Evolutionary conservation across 2,888 invertebrate genomes (phyloP).

Genomic region (Teleiodes luculella): DNA sequence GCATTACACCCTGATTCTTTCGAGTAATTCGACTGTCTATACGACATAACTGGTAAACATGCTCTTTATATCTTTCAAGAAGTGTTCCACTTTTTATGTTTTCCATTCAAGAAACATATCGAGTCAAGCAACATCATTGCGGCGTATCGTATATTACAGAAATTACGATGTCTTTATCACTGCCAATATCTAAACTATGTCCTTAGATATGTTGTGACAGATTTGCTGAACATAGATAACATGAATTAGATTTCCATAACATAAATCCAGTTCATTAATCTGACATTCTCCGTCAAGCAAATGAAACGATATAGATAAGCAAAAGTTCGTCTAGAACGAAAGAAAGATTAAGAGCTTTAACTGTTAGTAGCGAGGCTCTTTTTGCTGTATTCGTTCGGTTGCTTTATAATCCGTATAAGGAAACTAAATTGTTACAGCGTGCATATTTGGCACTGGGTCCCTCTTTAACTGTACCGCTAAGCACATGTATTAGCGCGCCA

Average conservation of each 20-base stretch:
- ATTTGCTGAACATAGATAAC: not conserved
- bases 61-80: constrained; percentile 1
- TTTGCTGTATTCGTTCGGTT: constrained; percentile 44
- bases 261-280: constrained; percentile 23
- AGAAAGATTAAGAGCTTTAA: constrained; percentile 34
- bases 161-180: not conserved
- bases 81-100: not conserved
- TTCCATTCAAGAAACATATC: not conserved
- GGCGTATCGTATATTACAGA: not conserved
- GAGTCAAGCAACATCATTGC: not conserved
- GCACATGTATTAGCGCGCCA: constrained; percentile 62
- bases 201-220: constrained; percentile 1
- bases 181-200: not conserved
- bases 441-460: constrained; percentile 71
- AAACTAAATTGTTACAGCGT: constrained; percentile 56
- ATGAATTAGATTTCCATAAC: constrained; percentile 12
- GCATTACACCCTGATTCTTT: constrained; percentile 7
- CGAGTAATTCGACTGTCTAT: not conserved
- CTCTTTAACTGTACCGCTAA: constrained; percentile 68
- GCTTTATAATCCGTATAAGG: constrained; percentile 67
- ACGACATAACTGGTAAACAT: not conserved
- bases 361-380: constrained; percentile 28
- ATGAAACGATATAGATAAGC: constrained; percentile 43
- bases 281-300: constrained; percentile 28
- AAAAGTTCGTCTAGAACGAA: constrained; percentile 33